Percentiles rank a stretch among this genome's conserved stretches.
phyloP scores from a whole-genome alignment of 2,113 vertebrate genomes.

The Equus przewalskii region DNA sequence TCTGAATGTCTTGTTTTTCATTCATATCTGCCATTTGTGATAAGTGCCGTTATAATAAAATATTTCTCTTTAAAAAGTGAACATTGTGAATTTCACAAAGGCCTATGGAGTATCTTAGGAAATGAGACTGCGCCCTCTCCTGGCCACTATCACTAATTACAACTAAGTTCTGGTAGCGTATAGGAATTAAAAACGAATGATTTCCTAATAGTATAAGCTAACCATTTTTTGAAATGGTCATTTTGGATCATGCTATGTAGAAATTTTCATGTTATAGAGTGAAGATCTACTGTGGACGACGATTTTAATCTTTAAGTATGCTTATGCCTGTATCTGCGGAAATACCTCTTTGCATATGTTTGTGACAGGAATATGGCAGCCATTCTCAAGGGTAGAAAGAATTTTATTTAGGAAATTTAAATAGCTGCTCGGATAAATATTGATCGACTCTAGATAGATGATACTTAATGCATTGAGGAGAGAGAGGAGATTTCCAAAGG shows the following conservation, averaged over 20 bases:
- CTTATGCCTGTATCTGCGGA: neutral
- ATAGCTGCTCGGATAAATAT: constrained; percentile 26
- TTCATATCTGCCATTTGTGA: neutral
- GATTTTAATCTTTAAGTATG: neutral
- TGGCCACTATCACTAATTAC: constrained; percentile 60
- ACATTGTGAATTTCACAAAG: neutral
- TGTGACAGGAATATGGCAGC: neutral
- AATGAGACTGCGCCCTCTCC: constrained; percentile 72
- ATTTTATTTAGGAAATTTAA: constrained; percentile 43
- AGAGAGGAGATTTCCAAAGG: constrained; percentile 18
- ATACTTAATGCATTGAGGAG: constrained; percentile 11
- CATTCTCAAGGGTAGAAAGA: constrained; percentile 60
- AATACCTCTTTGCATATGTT: neutral
- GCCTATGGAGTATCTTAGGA: neutral
- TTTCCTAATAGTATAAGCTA: neutral
- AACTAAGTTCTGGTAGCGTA: constrained; percentile 1
- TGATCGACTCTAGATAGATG: neutral
- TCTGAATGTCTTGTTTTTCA: neutral
- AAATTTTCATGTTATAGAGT: neutral
- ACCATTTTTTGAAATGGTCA: neutral
- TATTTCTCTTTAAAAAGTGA: constrained; percentile 55
- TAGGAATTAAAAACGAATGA: neutral
- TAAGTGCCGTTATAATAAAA: neutral
- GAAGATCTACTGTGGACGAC: neutral
- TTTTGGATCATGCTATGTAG: constrained; percentile 38